Evolutionary conservation across 2,113 vertebrate genomes (phyloP).

Genomic region (Psilopogon haemacephalus): DNA sequence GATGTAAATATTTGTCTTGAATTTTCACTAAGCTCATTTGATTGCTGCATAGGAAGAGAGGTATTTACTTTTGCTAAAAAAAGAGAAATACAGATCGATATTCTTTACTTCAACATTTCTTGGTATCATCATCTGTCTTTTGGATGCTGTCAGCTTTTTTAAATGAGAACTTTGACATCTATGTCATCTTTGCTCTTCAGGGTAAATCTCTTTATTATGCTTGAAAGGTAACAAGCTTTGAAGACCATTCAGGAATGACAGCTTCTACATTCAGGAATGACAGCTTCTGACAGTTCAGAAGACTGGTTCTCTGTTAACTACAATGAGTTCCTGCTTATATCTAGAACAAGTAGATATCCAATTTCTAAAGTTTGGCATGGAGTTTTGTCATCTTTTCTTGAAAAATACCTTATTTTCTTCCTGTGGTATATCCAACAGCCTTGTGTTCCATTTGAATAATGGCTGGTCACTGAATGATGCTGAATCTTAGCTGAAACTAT

Average conservation of each 20-base stretch:
- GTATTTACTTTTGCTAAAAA: not conserved
- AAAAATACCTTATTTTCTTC: not conserved
- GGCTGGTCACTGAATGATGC: not conserved
- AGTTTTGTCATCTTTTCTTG: not conserved
- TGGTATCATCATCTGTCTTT: not conserved
- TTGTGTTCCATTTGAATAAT: not conserved
- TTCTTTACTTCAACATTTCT: not conserved
- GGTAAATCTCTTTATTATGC: not conserved
- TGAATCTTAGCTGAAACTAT: not conserved
- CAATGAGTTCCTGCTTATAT: not conserved
- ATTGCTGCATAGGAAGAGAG: not conserved
- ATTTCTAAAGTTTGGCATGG: not conserved
- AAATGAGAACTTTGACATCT: not conserved
- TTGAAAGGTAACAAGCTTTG: not conserved
- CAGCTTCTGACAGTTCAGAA: not conserved
- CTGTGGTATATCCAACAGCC: not conserved
- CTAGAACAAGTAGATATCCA: not conserved
- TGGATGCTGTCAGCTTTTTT: not conserved
- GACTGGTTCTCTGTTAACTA: not conserved
- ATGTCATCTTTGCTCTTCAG: not conserved
- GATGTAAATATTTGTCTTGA: not conserved
- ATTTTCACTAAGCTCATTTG: not conserved
- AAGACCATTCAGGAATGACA: not conserved
- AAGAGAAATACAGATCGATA: not conserved
- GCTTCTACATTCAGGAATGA: not conserved